These are phyloP conservation scores for Kuschelorhynchus macadamiae DNA, from an alignment of 2,888 invertebrate genomes.

Conservation along the genomic window DNA sequence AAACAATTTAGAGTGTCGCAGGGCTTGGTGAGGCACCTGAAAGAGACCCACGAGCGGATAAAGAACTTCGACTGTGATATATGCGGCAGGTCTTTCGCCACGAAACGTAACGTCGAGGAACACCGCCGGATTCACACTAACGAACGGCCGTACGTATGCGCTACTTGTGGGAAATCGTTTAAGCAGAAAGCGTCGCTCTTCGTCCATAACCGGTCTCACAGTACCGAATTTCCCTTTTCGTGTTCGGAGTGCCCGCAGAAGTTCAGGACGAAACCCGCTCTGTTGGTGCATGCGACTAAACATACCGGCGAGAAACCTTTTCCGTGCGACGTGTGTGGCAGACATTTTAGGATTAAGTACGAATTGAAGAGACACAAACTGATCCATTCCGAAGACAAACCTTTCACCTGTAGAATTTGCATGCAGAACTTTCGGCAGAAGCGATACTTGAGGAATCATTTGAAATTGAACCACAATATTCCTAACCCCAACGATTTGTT, in stretches of 20 bases:
- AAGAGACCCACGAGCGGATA: slow-evolving; percentile 75
- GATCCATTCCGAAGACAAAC: slow-evolving; percentile 71
- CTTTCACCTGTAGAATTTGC: slow-evolving; percentile 69
- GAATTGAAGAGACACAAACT: slow-evolving; percentile 73
- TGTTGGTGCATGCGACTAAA: slow-evolving; percentile 73
- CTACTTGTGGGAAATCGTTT: slow-evolving; percentile 75
- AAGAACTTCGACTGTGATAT: slow-evolving; percentile 74
- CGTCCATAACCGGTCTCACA: slow-evolving; percentile 75
- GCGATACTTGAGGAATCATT: slow-evolving; percentile 71
- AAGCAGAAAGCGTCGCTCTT: slow-evolving; percentile 77
- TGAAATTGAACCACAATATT: slow-evolving; percentile 66
- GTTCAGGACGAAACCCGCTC: slow-evolving; percentile 73
- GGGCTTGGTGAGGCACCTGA: slow-evolving; percentile 75
- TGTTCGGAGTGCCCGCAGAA: slow-evolving; percentile 75
- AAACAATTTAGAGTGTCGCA: slow-evolving; percentile 78
- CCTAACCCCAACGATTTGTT: slow-evolving; percentile 29
- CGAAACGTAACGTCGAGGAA: slow-evolving; percentile 74
- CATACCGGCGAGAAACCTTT: slow-evolving; percentile 77
- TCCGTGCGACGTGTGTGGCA: slow-evolving; percentile 73
- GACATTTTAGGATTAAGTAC: slow-evolving; percentile 73
- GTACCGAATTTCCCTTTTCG: slow-evolving; percentile 71
- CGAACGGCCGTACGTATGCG: slow-evolving; percentile 73
- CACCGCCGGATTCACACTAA: slow-evolving; percentile 75
- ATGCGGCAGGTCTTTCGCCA: slow-evolving; percentile 73
- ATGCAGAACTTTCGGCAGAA: slow-evolving; percentile 70